A percentile compares a stretch with the other conserved stretches of the same genome.
Evolutionary conservation across 1,140 invertebrate genomes (phyloP).

Genomic region (Leptopilina clavipes): DNA sequence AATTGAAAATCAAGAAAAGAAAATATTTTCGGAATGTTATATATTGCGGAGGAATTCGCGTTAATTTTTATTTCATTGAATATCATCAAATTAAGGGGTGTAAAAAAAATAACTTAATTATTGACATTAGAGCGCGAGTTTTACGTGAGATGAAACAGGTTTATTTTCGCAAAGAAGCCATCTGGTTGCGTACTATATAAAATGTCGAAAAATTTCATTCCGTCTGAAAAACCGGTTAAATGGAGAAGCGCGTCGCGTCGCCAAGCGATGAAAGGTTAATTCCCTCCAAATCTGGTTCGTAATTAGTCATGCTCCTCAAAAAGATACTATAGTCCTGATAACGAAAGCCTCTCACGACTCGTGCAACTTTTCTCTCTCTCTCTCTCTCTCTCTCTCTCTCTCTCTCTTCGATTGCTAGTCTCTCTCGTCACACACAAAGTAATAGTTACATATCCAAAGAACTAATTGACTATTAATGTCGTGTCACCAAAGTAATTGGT

Average conservation of each 20-base stretch:
- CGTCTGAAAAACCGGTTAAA: no score
- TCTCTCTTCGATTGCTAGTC: background rate
- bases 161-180: background rate
- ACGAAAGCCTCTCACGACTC: constrained; percentile 20
- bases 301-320: constrained; percentile 31
- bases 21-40: no score
- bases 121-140: no score
- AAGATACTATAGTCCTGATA: constrained; percentile 8
- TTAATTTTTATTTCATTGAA: no score
- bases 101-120: no score
- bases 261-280: constrained; percentile 26
- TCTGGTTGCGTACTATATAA: no score
- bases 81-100: no score
- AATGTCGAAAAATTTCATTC: background rate
- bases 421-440: background rate
- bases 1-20: no score
- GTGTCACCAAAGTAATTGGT: constrained; percentile 11
- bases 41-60: no score
- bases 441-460: constrained; percentile 6
- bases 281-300: constrained; percentile 1
- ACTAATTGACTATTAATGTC: constrained; percentile 28
- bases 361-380: no score
- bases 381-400: no score
- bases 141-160: no score
- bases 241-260: background rate